A percentile compares a stretch with the other conserved stretches of the same genome.
Conservation (phyloP, 2,113 vertebrate species). For the Pelvicachromis taeniatus region DNA sequence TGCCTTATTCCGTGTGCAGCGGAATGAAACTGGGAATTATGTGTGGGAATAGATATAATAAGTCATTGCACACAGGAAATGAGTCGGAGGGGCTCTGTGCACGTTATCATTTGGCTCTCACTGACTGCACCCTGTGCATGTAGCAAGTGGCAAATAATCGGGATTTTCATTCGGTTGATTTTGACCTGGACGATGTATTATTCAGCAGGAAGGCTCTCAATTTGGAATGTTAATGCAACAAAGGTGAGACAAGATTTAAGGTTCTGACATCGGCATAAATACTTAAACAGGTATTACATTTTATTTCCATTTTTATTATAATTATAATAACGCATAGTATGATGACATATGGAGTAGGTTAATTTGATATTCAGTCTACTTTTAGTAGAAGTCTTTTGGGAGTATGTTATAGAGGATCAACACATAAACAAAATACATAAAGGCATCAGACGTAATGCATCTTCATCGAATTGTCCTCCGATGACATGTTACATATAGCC, state of each 20-base stretch:
- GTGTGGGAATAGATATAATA: conserved; percentile 42
- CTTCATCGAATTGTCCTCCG: not conserved
- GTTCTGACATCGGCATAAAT: not conserved
- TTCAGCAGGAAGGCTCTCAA: not conserved
- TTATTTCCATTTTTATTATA: not conserved
- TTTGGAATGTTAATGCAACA: not conserved
- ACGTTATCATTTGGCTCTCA: not conserved
- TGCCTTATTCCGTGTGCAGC: conserved; percentile 43
- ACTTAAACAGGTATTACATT: not conserved
- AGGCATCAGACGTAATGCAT: not conserved
- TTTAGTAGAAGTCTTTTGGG: not conserved
- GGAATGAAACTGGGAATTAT: conserved; percentile 35
- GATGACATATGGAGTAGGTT: not conserved
- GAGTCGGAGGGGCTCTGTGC: not conserved
- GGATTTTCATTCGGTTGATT: not conserved
- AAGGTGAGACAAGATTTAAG: not conserved
- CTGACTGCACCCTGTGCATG: not conserved
- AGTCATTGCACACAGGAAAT: conserved; percentile 27
- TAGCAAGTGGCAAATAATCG: not conserved
- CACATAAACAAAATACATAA: not conserved
- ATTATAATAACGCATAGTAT: too few relatives aligned
- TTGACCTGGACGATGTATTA: not conserved
- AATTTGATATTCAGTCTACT: not conserved
- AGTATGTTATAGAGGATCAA: not conserved
- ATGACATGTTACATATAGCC: not conserved